Conservation (phyloP, 2,113 vertebrate genomes). For the Corythoichthys intestinalis region DNA sequence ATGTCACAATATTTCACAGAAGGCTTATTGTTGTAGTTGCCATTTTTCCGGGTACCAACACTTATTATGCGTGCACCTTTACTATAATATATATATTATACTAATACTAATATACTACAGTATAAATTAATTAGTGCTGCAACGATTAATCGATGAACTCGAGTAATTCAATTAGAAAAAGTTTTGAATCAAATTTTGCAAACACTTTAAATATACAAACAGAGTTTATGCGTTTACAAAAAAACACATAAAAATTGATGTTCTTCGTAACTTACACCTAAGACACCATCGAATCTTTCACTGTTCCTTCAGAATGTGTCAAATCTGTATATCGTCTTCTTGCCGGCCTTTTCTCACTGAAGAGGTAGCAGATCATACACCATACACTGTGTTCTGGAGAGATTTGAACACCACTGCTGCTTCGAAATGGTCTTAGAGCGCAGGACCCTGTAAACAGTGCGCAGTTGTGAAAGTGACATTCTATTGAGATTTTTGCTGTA, state of each 20-base stretch:
- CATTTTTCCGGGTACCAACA: no score
- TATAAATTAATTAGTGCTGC: no score
- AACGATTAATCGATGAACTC: no score
- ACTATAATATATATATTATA: no score
- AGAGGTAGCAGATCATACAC: slow-evolving; percentile 67
- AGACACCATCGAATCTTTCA: background rate
- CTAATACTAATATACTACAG: no score
- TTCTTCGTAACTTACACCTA: background rate
- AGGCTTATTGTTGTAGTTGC: no score
- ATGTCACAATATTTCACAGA: no score
- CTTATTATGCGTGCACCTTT: no score
- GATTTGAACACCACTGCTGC: slow-evolving; percentile 64
- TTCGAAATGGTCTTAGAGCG: slow-evolving; percentile 60
- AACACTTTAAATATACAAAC: background rate
- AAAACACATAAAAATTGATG: background rate
- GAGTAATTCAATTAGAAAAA: no score
- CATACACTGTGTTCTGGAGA: slow-evolving; percentile 68
- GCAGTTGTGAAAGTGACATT: background rate
- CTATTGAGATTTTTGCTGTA: background rate
- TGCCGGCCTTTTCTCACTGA: slow-evolving; percentile 34
- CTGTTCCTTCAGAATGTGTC: background rate
- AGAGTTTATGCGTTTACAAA: background rate
- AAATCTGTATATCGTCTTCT: slow-evolving; percentile 16
- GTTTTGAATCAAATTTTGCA: no score
- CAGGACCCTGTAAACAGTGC: slow-evolving; percentile 60